Conservation (phyloP, 2,888 invertebrate genomes). For the Chrysina gloriosa region DNA sequence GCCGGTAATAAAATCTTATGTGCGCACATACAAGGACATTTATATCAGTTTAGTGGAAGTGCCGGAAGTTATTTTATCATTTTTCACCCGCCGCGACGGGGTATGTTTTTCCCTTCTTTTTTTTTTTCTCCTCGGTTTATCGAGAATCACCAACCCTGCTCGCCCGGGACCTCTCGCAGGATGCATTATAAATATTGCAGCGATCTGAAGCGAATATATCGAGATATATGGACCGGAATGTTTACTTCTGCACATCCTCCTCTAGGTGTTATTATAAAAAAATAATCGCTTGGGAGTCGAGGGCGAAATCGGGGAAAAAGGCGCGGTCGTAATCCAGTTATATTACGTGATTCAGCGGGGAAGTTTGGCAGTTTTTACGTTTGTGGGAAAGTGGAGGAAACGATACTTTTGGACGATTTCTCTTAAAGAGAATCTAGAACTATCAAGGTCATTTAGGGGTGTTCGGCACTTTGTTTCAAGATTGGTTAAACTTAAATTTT, state of each 20-base stretch:
- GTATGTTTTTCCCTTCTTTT: slow-evolving; percentile 7
- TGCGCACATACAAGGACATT: slow-evolving; percentile 15
- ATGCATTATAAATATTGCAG: slow-evolving; percentile 30
- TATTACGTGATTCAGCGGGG: no score
- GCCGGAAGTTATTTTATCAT: slow-evolving; percentile 30
- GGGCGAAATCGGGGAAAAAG: no score
- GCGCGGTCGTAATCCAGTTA: no score
- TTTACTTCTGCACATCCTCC: slow-evolving; percentile 23
- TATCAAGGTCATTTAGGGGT: no score
- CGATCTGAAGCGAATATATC: slow-evolving; percentile 34
- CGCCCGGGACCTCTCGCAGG: not conserved
- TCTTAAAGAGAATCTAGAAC: no score
- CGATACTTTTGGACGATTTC: no score
- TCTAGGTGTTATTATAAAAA: slow-evolving; percentile 3
- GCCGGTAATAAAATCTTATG: slow-evolving; percentile 31
- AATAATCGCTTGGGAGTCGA: slow-evolving; percentile 22
- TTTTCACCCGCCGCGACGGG: slow-evolving; percentile 17
- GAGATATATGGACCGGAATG: slow-evolving; percentile 36
- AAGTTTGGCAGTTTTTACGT: no score
- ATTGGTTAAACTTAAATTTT: no score
- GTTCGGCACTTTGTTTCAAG: no score
- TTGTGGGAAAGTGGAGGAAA: no score
- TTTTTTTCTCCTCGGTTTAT: not conserved
- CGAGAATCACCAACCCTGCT: not conserved
- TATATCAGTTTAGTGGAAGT: slow-evolving; percentile 36